Percentiles rank a stretch among this genome's conserved stretches.
These are phyloP conservation scores for Drosophila sturtevanti DNA, from an alignment of 1,140 invertebrate genomes.

Conservation along the genomic window DNA sequence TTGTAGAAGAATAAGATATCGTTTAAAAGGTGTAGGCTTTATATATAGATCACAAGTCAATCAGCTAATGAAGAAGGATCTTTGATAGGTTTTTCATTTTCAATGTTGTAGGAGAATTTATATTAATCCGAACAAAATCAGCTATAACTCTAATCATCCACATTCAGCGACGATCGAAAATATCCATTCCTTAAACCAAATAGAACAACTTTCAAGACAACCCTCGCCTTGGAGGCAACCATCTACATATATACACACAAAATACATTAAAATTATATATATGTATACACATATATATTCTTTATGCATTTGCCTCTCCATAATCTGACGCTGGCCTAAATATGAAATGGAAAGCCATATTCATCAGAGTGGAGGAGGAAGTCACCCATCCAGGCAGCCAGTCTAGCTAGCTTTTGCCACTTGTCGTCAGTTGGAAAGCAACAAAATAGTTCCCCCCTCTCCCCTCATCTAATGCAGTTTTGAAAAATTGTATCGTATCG, in stretches of 20 bases:
- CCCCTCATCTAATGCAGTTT: background rate
- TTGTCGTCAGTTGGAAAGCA: constrained; percentile 33
- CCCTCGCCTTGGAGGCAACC: no score
- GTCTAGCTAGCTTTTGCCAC: constrained; percentile 38
- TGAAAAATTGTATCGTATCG: constrained; percentile 28
- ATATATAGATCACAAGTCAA: no score
- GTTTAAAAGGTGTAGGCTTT: no score
- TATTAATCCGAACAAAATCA: no score
- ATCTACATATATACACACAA: constrained; percentile 28
- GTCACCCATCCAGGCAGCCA: constrained; percentile 13
- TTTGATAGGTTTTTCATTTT: no score
- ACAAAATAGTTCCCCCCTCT: constrained; percentile 17
- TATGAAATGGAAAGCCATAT: constrained; percentile 44
- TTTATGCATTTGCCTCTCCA: constrained; percentile 47
- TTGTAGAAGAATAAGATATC: no score
- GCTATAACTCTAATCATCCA: no score
- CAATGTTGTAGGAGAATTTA: no score
- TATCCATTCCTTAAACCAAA: no score
- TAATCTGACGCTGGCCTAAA: constrained; percentile 53
- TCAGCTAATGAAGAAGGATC: no score
- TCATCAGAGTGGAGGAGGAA: background rate
- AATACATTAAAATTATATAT: constrained; percentile 52
- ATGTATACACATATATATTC: background rate
- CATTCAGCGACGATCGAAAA: no score
- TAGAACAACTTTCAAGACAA: background rate